Evolutionary conservation across 2,797 vertebrate genomes (phyloP).

Genomic region (Thaleichthys pacificus): DNA sequence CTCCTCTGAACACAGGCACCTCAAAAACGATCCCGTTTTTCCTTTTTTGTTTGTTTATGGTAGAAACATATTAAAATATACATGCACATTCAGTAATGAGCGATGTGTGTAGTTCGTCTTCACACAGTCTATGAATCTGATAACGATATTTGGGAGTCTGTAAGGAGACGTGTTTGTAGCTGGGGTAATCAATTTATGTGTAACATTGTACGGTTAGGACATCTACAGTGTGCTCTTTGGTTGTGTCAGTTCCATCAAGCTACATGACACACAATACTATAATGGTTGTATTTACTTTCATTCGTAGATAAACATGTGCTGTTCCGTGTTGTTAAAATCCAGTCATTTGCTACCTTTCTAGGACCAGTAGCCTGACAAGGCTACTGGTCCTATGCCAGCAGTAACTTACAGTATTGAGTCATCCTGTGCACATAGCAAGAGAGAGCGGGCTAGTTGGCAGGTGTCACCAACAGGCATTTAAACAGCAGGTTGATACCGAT

Average conservation of each 20-base stretch:
- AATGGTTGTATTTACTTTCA: neutral
- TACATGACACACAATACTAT: neutral
- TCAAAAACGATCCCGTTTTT: too few species aligned
- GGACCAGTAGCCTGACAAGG: neutral
- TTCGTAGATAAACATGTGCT: neutral
- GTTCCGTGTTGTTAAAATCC: neutral
- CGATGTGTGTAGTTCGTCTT: neutral
- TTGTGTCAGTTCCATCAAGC: neutral
- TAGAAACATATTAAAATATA: too few species aligned
- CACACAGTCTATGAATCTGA: neutral
- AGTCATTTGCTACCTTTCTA: neutral
- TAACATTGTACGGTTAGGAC: neutral
- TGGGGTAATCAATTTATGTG: too few species aligned
- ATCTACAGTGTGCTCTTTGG: neutral
- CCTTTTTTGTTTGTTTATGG: too few species aligned
- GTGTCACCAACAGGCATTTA: conserved; percentile 54
- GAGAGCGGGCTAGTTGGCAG: conserved; percentile 48
- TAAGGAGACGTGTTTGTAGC: neutral
- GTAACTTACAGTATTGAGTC: conserved; percentile 2
- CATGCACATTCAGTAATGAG: too few species aligned
- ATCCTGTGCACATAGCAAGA: conserved; percentile 20
- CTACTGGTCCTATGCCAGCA: neutral
- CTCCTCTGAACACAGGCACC: too few species aligned
- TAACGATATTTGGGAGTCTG: neutral
- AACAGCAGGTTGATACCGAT: conserved; percentile 64